Evolutionary conservation across 2,888 invertebrate genomes (phyloP), one percentile per base, ranked within the genome.

Genomic region (Piscicola geometra): DNA sequence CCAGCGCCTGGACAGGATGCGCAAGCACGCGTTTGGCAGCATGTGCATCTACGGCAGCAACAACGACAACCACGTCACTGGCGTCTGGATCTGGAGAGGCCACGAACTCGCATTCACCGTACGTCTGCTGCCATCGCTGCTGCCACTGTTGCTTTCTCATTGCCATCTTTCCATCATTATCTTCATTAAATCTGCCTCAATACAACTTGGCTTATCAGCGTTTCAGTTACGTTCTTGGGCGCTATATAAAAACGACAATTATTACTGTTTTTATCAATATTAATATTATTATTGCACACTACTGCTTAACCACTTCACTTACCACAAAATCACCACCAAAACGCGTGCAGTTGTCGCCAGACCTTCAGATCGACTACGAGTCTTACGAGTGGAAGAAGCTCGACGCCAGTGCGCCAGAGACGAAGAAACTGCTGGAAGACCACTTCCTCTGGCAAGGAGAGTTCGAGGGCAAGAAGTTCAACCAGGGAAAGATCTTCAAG

Each of bases 401-500:
- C 79, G 93, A 99, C 86, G 88, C 93, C 32, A 87, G 88, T 79
- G 88, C 89, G 75, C 90, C 90, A 76, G 91, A 91, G 83, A 94
- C 94, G 75, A 95, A 94, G 88, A 89, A 91, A 81, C 85, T 94
- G 76, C 93, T 98, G 21, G 87, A 90, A 79, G 91, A 94, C 83
- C 97, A 96, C 88, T 91, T 97, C 87, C 89, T 92, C 66, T 95
- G 94, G 94, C 88, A 89, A 81, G 96, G 95, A 78, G 94, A 97
- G 86, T 92, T 91, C 85, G 86, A 89, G 73, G 97, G 94, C 77
- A 92, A 95, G 85, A 89, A 90, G 85, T 96, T 97, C 89, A 96
- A 95, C 88, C 94, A 98, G 89, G 99, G 98, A 87, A 99, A 99
- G 89, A 92, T 98, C 87, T 99, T 97, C 89, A 99, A 99, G 89